These are phyloP conservation scores for Scopus umbretta DNA, from an alignment of 2,113 vertebrate species.

Conservation along the genomic window DNA sequence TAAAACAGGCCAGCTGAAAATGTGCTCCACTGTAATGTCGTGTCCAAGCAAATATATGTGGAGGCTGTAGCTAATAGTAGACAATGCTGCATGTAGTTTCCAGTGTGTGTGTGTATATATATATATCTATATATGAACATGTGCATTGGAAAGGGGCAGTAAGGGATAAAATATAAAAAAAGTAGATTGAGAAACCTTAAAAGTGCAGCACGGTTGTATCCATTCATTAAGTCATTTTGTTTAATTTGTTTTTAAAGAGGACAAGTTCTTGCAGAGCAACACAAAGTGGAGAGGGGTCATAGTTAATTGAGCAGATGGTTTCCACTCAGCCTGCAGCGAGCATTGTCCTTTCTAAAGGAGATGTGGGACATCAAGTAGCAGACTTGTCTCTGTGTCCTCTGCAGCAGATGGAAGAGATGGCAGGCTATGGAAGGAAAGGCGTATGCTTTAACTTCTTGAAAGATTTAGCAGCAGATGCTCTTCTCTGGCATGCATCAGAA, in stretches of 20 bases:
- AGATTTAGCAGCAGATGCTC: neutral
- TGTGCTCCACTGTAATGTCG: neutral
- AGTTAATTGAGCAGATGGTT: neutral
- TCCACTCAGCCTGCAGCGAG: neutral
- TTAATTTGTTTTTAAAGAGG: neutral
- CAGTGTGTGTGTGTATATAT: neutral
- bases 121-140: neutral
- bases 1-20: neutral
- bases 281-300: neutral
- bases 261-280: neutral
- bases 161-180: neutral
- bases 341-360: neutral
- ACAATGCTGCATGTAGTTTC: neutral
- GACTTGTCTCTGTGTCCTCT: neutral
- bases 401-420: neutral
- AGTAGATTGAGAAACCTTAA: neutral
- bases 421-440: neutral
- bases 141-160: neutral
- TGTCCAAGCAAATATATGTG: fast-evolving
- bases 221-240: neutral
- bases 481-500: neutral
- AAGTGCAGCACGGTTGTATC: neutral
- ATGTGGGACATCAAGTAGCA: neutral
- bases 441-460: conserved; percentile 8
- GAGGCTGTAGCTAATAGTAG: neutral